These are phyloP conservation scores for Pseudolaguvia tuberculata DNA, from an alignment of 2,113 vertebrate genomes.

Conservation along the genomic window DNA sequence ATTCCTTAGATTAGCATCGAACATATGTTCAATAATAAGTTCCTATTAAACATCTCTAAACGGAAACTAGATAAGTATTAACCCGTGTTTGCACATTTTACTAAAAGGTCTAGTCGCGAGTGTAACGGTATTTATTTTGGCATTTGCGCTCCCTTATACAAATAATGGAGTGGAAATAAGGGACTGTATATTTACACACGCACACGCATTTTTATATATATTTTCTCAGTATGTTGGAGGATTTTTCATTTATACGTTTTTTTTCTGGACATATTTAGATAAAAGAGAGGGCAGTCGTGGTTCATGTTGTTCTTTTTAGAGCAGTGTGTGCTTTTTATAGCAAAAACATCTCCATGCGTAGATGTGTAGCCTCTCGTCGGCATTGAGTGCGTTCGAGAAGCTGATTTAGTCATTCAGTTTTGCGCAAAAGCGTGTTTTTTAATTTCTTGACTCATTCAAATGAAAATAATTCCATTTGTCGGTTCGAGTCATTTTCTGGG, in stretches of 20 bases:
- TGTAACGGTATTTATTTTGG: slow-evolving; percentile 45
- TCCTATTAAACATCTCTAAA: not conserved
- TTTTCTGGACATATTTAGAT: not conserved
- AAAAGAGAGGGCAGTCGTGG: not conserved
- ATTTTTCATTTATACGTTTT: not conserved
- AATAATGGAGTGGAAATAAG: too few relatives aligned
- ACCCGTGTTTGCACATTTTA: not conserved
- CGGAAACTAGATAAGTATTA: not conserved
- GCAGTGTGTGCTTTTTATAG: slow-evolving; percentile 4
- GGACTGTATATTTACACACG: too few relatives aligned
- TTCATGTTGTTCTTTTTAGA: not conserved
- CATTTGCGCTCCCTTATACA: slow-evolving; percentile 3
- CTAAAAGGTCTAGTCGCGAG: not conserved
- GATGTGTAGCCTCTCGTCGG: not conserved
- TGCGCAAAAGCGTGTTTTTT: not conserved
- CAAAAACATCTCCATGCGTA: not conserved
- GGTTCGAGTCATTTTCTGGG: not conserved
- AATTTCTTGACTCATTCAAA: too few relatives aligned
- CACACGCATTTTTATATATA: too few relatives aligned
- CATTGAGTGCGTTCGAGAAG: not conserved
- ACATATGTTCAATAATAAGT: not conserved
- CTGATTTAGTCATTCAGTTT: too few relatives aligned
- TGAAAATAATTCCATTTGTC: not conserved
- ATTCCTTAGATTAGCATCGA: slow-evolving; percentile 33
- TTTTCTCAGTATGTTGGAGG: not conserved